A percentile compares a stretch with the other conserved stretches of the same genome.
Conservation (phyloP, 1,140 invertebrate genomes). For the Cotesia chilonis region DNA sequence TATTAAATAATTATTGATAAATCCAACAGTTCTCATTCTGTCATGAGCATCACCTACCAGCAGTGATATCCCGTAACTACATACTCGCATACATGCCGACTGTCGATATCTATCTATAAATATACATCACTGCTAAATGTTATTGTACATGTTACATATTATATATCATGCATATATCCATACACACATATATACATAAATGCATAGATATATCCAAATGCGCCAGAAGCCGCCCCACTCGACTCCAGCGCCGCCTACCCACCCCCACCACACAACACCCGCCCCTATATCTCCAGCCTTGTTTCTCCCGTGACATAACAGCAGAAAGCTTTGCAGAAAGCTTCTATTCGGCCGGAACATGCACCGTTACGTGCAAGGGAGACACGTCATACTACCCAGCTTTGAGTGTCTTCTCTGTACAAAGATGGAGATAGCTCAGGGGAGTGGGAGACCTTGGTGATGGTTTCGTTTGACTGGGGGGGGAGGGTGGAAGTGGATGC, state of each 20-base stretch:
- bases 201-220: slow-evolving; percentile 28
- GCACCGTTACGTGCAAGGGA: slow-evolving; percentile 21
- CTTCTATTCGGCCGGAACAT: slow-evolving; percentile 9
- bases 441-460: neutral
- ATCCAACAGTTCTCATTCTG: slow-evolving; percentile 14
- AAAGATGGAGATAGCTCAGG: neutral
- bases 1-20: neutral
- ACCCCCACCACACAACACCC: slow-evolving; percentile 47
- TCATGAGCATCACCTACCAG: slow-evolving; percentile 23
- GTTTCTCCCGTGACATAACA: slow-evolving; percentile 42
- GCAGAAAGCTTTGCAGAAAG: slow-evolving; percentile 18
- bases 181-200: slow-evolving; percentile 30
- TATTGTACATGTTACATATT: neutral
- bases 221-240: slow-evolving; percentile 30
- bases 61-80: neutral
- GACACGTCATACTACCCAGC: neutral
- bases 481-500: neutral
- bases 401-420: slow-evolving; percentile 6
- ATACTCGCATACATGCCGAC: too few relatives aligned
- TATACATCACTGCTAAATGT: neutral
- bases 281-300: slow-evolving; percentile 47
- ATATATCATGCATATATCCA: neutral
- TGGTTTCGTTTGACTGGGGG: neutral
- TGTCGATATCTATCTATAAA: slow-evolving; percentile 15
- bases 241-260: slow-evolving; percentile 47